These are phyloP conservation scores for Onchidella celtica DNA, from an alignment of 2,888 invertebrate genomes.

Conservation along the genomic window DNA sequence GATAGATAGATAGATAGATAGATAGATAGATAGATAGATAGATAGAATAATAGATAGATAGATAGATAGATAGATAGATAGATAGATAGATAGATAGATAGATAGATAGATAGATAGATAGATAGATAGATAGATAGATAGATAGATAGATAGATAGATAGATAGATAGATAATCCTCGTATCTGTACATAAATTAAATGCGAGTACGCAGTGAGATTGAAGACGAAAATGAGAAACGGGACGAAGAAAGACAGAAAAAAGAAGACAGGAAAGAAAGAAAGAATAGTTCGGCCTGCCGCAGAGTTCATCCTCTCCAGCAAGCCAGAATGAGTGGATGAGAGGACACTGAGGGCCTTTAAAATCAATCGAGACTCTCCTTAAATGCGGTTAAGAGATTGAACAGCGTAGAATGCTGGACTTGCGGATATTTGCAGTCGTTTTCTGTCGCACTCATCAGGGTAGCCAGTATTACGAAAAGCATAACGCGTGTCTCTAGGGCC, in stretches of 20 bases:
- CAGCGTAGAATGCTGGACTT: no score
- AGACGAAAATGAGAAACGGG: not conserved
- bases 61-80: slow-evolving; percentile 9
- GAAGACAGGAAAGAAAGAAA: not conserved
- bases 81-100: slow-evolving; percentile 7
- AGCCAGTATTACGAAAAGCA: no score
- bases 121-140: not conserved
- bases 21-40: slow-evolving; percentile 12
- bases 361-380: no score
- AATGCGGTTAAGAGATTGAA: no score
- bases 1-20: slow-evolving; percentile 8
- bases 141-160: not conserved
- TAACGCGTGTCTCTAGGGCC: no score
- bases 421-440: no score
- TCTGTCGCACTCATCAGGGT: no score
- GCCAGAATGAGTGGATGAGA: no score
- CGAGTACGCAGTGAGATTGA: not conserved
- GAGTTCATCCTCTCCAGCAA: no score
- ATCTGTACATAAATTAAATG: not conserved
- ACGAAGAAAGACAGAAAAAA: not conserved
- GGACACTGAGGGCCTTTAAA: no score
- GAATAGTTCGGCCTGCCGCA: no score
- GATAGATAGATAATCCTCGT: no score
- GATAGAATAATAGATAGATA: not conserved
- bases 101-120: slow-evolving; percentile 17